These are phyloP conservation scores for Fregata magnificens DNA, from an alignment of 2,113 vertebrate species.

Conservation along the genomic window DNA sequence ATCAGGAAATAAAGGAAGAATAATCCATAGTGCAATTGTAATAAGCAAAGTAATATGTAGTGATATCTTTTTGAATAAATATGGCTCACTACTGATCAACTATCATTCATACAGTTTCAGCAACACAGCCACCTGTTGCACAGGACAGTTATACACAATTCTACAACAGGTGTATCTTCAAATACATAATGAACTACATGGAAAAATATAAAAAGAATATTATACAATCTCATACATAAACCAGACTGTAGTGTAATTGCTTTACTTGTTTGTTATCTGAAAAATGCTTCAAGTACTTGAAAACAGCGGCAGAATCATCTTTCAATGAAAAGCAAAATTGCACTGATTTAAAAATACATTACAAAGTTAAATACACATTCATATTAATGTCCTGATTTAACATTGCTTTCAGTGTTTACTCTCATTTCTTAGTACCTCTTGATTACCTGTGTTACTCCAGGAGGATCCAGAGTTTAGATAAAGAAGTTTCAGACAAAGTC, in stretches of 20 bases:
- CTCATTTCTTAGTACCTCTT: background rate
- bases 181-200: conserved; percentile 31
- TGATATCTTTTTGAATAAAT: conserved; percentile 69
- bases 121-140: conserved; percentile 50
- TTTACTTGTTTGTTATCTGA: conserved; percentile 35
- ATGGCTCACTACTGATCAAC: conserved; percentile 72
- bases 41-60: conserved; percentile 69
- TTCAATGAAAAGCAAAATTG: conserved; percentile 59
- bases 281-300: conserved; percentile 50
- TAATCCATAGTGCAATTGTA: conserved; percentile 76
- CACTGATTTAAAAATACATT: conserved; percentile 55
- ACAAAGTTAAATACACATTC: conserved; percentile 63
- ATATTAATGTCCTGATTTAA: conserved; percentile 42
- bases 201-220: conserved; percentile 54
- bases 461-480: background rate
- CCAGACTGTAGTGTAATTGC: conserved; percentile 29
- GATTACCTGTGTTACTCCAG: conserved; percentile 17
- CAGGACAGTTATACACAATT: conserved; percentile 45
- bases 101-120: conserved; percentile 28
- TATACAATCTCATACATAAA: conserved; percentile 56
- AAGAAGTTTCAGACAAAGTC: background rate
- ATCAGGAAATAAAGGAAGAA: conserved; percentile 63
- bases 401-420: conserved; percentile 38
- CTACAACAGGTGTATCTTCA: conserved; percentile 48
- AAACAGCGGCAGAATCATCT: conserved; percentile 35